Percentiles rank a stretch among this genome's conserved stretches.
These are phyloP conservation scores for Operophtera brumata DNA, from an alignment of 2,888 invertebrate genomes.

Conservation along the genomic window DNA sequence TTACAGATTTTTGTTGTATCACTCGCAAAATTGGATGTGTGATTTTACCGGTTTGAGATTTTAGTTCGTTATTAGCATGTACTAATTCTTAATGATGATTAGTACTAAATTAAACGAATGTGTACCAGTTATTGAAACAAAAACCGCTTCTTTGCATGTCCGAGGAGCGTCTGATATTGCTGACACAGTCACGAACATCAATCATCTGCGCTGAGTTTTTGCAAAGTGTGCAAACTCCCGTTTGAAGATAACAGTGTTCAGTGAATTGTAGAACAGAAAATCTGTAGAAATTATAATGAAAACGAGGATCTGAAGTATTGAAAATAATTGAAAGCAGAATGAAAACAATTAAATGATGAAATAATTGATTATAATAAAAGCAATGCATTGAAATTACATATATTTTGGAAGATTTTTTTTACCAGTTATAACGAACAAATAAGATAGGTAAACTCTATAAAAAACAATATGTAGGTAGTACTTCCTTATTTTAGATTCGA, in stretches of 20 bases:
- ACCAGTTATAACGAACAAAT: no score
- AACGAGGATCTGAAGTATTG: no score
- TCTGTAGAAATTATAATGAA: constrained; percentile 1
- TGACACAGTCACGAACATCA: constrained; percentile 32
- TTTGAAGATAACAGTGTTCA: constrained; percentile 34
- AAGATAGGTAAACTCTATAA: no score
- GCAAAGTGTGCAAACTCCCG: constrained; percentile 28
- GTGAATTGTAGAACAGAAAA: constrained; percentile 23
- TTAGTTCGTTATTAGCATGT: neutral
- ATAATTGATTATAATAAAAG: no score
- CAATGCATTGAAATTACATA: no score
- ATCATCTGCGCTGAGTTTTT: constrained; percentile 30
- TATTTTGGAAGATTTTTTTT: no score
- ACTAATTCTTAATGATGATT: neutral
- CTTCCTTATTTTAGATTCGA: no score
- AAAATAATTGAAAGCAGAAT: no score
- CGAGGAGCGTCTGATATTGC: constrained; percentile 33
- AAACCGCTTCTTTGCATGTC: constrained; percentile 46
- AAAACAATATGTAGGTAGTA: no score
- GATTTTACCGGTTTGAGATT: neutral
- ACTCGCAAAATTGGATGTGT: neutral
- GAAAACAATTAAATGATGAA: no score
- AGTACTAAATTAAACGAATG: neutral
- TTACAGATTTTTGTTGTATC: constrained; percentile 13
- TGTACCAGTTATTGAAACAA: constrained; percentile 44